phyloP scores from a whole-genome alignment of 1,140 invertebrate species.

The Drosophila albomicans region DNA sequence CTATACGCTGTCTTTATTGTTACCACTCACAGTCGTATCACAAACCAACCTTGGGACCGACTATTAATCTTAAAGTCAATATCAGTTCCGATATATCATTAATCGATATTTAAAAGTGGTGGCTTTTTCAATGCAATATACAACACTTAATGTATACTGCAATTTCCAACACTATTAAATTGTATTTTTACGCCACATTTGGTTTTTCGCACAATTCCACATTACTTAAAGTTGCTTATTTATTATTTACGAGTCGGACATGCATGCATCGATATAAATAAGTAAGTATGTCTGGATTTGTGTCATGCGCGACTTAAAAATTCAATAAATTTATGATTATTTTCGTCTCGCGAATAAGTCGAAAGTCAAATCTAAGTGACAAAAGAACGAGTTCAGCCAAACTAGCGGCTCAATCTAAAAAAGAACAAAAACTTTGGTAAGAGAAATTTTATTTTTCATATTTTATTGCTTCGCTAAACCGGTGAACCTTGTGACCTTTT shows the following conservation, averaged over 20 bases:
- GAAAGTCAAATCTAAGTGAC: slow-evolving; percentile 42
- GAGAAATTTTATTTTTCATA: slow-evolving; percentile 18
- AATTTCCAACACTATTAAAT: neutral
- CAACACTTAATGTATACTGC: too few relatives aligned
- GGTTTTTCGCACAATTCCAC: slow-evolving; percentile 2
- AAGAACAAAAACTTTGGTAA: slow-evolving; percentile 14
- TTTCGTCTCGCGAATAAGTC: slow-evolving; percentile 33
- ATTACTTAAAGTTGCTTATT: slow-evolving; percentile 32
- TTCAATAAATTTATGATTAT: slow-evolving; percentile 83
- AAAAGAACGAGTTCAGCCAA: slow-evolving; percentile 41
- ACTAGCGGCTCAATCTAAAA: slow-evolving; percentile 27
- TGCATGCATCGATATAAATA: slow-evolving; percentile 5
- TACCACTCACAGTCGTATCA: too few relatives aligned
- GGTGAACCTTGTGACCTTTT: slow-evolving; percentile 34
- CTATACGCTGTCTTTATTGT: too few relatives aligned
- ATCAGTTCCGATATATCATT: too few relatives aligned
- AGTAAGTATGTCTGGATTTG: slow-evolving; percentile 22
- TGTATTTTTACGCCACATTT: neutral
- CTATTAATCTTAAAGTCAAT: too few relatives aligned
- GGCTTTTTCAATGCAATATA: too few relatives aligned
- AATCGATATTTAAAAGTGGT: too few relatives aligned
- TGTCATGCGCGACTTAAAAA: slow-evolving; percentile 63
- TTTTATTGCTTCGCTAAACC: slow-evolving; percentile 25
- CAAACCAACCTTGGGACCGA: too few relatives aligned
- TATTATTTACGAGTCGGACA: slow-evolving; percentile 59